Percentiles rank a stretch among this genome's conserved stretches.
phyloP scores from a whole-genome alignment of 1,140 invertebrate genomes.

The Penaeus vannamei region DNA sequence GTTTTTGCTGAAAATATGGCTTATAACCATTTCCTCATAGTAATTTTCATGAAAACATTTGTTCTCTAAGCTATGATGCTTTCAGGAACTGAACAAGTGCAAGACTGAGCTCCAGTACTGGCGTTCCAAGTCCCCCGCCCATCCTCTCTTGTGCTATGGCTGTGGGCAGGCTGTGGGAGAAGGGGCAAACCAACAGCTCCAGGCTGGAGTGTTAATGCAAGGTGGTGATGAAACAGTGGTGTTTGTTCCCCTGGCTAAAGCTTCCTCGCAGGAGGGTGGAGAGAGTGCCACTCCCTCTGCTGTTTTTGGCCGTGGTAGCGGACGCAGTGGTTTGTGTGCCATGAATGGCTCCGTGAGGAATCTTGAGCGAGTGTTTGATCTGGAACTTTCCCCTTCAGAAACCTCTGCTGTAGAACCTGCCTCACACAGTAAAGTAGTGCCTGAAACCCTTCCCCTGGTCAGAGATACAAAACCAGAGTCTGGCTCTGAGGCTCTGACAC shows the following conservation, averaged over 20 bases:
- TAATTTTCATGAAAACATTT: no score
- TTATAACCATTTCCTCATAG: not conserved
- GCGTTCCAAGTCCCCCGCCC: conserved; percentile 87
- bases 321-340: conserved; percentile 44
- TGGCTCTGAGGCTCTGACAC: no score
- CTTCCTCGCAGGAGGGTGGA: conserved; percentile 49
- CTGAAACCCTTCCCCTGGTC: no score
- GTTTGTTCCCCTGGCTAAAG: conserved; percentile 51
- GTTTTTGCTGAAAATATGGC: not conserved
- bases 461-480: no score
- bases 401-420: conserved; percentile 18
- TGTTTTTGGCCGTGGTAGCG: conserved; percentile 22
- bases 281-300: conserved; percentile 36
- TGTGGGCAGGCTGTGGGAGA: conserved; percentile 56
- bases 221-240: conserved; percentile 56
- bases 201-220: conserved; percentile 48
- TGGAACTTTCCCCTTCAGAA: not conserved
- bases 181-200: conserved; percentile 47
- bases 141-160: conserved; percentile 47
- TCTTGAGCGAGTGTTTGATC: conserved; percentile 44
- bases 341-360: conserved; percentile 46
- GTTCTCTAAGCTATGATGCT: not conserved
- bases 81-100: conserved; percentile 87
- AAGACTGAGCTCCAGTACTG: conserved; percentile 91
- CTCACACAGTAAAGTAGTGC: conserved; percentile 1